Evolutionary conservation across 2,888 invertebrate species (phyloP), one percentile per base, ranked within the genome.

Genomic region (Phyllotreta striolata): DNA sequence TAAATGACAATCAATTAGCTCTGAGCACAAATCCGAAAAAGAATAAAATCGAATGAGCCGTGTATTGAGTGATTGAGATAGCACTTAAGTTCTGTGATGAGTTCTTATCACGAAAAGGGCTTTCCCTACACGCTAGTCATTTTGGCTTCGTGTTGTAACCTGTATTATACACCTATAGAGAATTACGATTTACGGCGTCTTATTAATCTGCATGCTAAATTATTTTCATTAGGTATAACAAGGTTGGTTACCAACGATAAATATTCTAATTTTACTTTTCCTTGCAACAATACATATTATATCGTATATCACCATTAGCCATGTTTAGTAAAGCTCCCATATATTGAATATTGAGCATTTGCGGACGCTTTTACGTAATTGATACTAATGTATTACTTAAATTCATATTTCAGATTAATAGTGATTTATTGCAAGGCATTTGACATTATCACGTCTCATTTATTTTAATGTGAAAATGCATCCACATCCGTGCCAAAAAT

Each of bases 201-300:
- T 61, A 66, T 66, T 47, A 63, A 66, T 66, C 63, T 66, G 60
- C 66, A 66, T 66, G 63, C 44, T 54, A 63, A 66, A 63, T 66
- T 49, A 66, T 60, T 60, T 66, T 63, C 61, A 61, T 66, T 60
- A 24, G 24, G 24, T 4, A 66, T 6, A 35, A 39, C 40, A 40
- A 47, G 60, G 66, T 57, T 57, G 63, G 63, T 66, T 66, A 44
- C 46, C 56, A 14, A 39, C 47, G 62, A 62, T 65, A 64, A 37
- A 41, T 40, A 62, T 64, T 64, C 61, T 46, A 56, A 51, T 13
- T 43, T 12, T 52, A 64, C 55, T 49, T 52, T 24, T 4, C 24
- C 24, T 24, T 24, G 24, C 24, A 24, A 24, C 24, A 24, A 24
- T 12, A 41, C 40, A 6, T 40, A 58, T 39, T 24, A 58, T 58